A percentile compares a stretch with the other conserved stretches of the same genome.
phyloP scores from a whole-genome alignment of 2,797 vertebrate genomes.

The Myotis findleyi region DNA sequence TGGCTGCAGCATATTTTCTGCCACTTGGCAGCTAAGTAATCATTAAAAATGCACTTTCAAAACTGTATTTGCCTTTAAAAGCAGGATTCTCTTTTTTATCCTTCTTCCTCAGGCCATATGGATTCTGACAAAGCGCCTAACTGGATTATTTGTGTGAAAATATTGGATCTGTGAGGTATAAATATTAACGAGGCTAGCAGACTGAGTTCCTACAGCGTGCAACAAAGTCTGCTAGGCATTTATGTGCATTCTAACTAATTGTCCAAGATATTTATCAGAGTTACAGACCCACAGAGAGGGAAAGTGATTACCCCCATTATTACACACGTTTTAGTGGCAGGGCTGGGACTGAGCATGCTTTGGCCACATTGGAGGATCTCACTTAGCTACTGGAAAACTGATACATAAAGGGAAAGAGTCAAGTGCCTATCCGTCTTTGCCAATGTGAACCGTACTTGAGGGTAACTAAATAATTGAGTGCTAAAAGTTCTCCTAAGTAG shows the following conservation, averaged over 20 bases:
- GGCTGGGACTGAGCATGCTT: background rate
- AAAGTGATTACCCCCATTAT: background rate
- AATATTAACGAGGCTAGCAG: background rate
- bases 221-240: background rate
- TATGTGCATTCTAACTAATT: background rate
- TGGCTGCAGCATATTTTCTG: conserved; percentile 76
- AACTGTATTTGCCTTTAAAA: conserved; percentile 72
- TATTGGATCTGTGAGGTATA: background rate
- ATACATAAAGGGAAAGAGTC: background rate
- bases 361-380: background rate
- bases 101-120: conserved; percentile 75
- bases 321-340: background rate
- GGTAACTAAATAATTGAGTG: background rate
- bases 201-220: background rate
- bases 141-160: background rate
- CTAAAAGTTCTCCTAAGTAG: background rate
- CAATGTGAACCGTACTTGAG: background rate
- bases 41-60: conserved; percentile 65
- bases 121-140: conserved; percentile 67
- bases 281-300: background rate
- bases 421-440: background rate
- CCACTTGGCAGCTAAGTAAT: conserved; percentile 76
- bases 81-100: conserved; percentile 72
- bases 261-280: background rate
- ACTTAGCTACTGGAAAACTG: background rate